These are phyloP conservation scores for Thryonomys swinderianus DNA, from an alignment of 2,113 vertebrate species.

Conservation along the genomic window DNA sequence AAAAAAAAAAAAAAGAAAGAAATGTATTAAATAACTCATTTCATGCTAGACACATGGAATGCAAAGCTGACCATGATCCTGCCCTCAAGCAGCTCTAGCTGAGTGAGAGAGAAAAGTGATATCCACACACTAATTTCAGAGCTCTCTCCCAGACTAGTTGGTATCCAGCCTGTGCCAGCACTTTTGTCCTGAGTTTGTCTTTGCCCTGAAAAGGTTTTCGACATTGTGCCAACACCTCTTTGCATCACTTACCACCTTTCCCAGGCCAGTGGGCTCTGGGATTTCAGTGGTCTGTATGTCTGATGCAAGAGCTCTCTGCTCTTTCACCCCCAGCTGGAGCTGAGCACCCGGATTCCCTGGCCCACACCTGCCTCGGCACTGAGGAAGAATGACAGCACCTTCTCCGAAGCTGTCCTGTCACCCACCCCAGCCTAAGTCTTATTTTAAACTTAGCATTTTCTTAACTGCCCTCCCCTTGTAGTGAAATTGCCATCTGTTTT, in stretches of 20 bases:
- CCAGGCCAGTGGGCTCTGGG: background rate
- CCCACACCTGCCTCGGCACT: background rate
- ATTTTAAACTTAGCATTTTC: background rate
- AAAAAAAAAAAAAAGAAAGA: too few species aligned
- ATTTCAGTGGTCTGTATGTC: background rate
- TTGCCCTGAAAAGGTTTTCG: background rate
- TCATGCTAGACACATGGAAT: background rate
- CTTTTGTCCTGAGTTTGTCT: background rate
- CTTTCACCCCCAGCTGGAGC: background rate
- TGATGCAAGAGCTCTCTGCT: background rate
- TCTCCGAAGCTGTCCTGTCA: background rate
- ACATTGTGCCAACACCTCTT: background rate
- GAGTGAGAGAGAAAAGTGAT: background rate
- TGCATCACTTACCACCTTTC: background rate
- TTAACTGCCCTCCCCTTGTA: background rate
- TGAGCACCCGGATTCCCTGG: background rate
- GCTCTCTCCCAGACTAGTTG: background rate
- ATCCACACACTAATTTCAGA: background rate
- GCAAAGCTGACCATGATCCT: background rate
- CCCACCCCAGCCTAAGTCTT: background rate
- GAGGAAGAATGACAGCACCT: background rate
- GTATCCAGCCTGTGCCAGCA: background rate
- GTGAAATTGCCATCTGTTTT: slow-evolving; percentile 1
- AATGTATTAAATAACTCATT: background rate
- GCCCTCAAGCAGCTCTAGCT: background rate